Percentiles rank a stretch among this genome's conserved stretches.
These are phyloP conservation scores for Pachyuromys duprasi DNA, from an alignment of 2,797 vertebrate species.

Conservation along the genomic window DNA sequence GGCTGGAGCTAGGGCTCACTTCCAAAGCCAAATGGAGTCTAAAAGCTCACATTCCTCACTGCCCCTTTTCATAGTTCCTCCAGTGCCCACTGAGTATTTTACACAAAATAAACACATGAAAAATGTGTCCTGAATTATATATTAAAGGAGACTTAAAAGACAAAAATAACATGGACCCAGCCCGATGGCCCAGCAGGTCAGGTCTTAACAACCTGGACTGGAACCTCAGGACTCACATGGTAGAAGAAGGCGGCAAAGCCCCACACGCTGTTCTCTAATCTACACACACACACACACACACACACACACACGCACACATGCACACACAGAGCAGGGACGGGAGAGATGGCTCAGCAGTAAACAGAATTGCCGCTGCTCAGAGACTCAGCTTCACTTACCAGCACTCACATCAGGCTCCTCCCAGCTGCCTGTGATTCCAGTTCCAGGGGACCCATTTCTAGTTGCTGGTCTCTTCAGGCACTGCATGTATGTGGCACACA, in stretches of 20 bases:
- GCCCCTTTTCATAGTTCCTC: too few species aligned
- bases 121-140: not conserved
- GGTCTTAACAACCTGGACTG: not conserved
- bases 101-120: not conserved
- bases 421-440: not conserved
- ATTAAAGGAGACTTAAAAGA: not conserved
- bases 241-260: not conserved
- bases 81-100: not conserved
- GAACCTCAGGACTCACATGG: not conserved
- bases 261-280: not conserved
- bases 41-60: not conserved
- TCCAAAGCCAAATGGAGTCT: not conserved
- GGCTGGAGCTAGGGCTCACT: not conserved
- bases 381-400: too few species aligned
- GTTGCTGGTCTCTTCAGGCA: not conserved
- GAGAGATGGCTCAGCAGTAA: not conserved
- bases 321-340: not conserved
- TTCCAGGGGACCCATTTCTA: not conserved
- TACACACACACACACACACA: not conserved
- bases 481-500: not conserved
- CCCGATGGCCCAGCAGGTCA: not conserved
- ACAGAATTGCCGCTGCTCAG: too few species aligned
- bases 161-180: not conserved
- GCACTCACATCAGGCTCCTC: not conserved
- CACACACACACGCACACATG: not conserved